phyloP scores from a whole-genome alignment of 2,888 invertebrate species.

The Apodemia mormo region DNA sequence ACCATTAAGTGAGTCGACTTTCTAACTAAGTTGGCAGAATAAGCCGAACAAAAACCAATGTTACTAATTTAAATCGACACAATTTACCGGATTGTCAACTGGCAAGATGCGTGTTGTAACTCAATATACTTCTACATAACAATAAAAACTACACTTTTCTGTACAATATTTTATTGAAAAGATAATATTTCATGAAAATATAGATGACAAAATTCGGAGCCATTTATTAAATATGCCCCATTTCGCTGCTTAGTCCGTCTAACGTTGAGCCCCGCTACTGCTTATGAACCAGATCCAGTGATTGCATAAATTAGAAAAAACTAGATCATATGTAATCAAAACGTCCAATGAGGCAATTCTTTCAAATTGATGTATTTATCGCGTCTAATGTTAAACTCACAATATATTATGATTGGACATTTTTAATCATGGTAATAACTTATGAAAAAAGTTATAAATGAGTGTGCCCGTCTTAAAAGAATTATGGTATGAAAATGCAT shows the following conservation, averaged over 20 bases:
- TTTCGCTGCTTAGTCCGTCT: not conserved
- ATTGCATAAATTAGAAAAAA: conserved; percentile 4
- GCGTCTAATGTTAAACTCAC: not conserved
- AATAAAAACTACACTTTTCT: too few relatives aligned
- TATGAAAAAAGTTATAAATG: not conserved
- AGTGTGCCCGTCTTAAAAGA: not conserved
- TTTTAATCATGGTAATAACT: not conserved
- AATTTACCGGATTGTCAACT: too few relatives aligned
- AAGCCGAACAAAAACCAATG: too few relatives aligned
- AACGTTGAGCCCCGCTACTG: not conserved
- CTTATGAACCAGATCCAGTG: not conserved
- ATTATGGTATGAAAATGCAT: too few relatives aligned
- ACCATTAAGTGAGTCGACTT: too few relatives aligned
- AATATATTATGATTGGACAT: conserved; percentile 4
- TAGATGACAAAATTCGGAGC: too few relatives aligned
- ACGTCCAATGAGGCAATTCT: not conserved
- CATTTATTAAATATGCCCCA: not conserved
- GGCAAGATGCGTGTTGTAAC: too few relatives aligned
- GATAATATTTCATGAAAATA: too few relatives aligned
- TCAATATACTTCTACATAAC: too few relatives aligned
- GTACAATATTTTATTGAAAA: too few relatives aligned
- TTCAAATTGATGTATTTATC: conserved; percentile 13
- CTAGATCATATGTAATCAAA: conserved; percentile 1
- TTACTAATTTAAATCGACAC: too few relatives aligned
- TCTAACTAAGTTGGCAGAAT: too few relatives aligned